Evolutionary conservation across 2,113 vertebrate species (phyloP).

Genomic region (Oryctolagus cuniculus): DNA sequence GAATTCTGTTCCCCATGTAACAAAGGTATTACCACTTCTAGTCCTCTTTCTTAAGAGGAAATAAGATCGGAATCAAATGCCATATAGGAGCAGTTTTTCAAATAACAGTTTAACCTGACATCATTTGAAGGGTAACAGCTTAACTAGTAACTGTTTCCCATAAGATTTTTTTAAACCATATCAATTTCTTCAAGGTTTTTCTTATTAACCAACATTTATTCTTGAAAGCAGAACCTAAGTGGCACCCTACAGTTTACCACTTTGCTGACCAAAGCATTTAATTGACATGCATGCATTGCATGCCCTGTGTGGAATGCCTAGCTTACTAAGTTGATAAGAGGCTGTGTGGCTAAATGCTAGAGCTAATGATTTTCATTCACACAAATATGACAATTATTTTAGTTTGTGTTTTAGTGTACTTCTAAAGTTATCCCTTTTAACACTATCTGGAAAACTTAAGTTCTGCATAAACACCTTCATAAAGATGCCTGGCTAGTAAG

Average conservation of each 20-base stretch:
- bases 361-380: constrained; percentile 48
- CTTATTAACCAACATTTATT: constrained; percentile 92
- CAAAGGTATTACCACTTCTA: neutral
- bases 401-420: constrained; percentile 75
- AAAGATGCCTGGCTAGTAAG: constrained; percentile 69
- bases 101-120: neutral
- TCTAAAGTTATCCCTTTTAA: constrained; percentile 38
- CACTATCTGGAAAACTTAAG: constrained; percentile 67
- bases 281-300: constrained; percentile 89
- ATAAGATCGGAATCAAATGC: neutral
- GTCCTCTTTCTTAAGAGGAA: constrained; percentile 30
- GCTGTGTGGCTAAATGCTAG: neutral
- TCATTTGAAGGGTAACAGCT: neutral
- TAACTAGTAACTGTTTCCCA: neutral
- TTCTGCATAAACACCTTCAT: neutral
- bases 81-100: constrained; percentile 33
- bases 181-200: constrained; percentile 92
- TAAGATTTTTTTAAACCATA: constrained; percentile 15
- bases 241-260: constrained; percentile 87
- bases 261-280: constrained; percentile 90
- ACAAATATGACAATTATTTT: constrained; percentile 58
- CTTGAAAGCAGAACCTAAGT: constrained; percentile 91
- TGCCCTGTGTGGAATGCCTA: constrained; percentile 88
- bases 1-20: neutral
- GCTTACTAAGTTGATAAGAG: constrained; percentile 85